Base-by-base conservation (phyloP, 2,888 invertebrate species). In the Nipponacmea schrenckii region DNA sequence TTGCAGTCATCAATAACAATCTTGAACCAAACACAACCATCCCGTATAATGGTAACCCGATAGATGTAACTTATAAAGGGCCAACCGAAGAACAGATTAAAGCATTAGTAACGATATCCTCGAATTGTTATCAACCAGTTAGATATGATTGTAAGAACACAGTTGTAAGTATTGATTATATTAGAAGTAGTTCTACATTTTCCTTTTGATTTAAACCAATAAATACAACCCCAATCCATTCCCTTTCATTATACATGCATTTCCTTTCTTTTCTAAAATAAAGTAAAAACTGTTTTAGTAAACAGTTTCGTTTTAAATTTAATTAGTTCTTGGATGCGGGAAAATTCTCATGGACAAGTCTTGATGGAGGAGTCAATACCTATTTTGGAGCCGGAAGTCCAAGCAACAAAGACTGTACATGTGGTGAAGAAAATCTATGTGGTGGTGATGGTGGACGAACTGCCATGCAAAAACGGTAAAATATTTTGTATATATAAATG, bases 51-150 rank as follows among this genome's bases (percentile, higher is more conserved):
- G 69, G 64, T 24, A 50, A 39, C 4, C 67, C 67, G 0, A 72
- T 77, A 0, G 66, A 64, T 0, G 79, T 84, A 2, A 70, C 70
- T 0, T 84, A 85, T 70, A 68, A 80, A 27, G 79, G 78, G 45
- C 80, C 79, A 1, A 74, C 75, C 0, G 26, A 68, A 8, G 77
- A 75, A 5, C 85, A 86, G 68, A 67, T 86, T 10, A 48, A 74
- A 10, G 76, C 74, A 17, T 65, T 86, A 20, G 71, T 79, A 0
- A 27, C 71, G 0, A 68, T 76, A 2, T 82, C 83, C 10, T 27
- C 31, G 1, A 79, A 71, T 74, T 85, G 85, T 68, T 82, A 80
- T 68, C 81, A 81, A 68, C 83, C 83, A 26, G 78, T 84, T 67
- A 83, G 77, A 73, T 78, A 76, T 62, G 76, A 80, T 69, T 86